Percentiles rank a stretch among this genome's conserved stretches.
phyloP scores from a whole-genome alignment of 2,797 vertebrate genomes.

The Danio albolineatus region DNA sequence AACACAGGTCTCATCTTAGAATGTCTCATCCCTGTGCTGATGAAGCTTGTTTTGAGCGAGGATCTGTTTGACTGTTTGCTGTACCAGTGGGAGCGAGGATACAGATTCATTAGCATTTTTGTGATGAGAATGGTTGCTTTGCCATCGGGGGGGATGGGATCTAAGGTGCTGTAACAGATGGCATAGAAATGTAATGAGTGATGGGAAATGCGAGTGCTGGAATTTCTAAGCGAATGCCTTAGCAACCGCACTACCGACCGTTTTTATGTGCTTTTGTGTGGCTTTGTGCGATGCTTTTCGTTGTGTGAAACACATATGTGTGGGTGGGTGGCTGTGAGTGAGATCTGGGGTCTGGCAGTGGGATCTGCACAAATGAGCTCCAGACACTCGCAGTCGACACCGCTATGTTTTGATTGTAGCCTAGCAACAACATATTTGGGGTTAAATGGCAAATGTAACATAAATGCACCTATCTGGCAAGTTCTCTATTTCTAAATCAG shows the following conservation, averaged over 20 bases:
- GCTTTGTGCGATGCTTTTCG: slow-evolving; percentile 25
- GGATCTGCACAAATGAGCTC: slow-evolving; percentile 48
- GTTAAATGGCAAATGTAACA: slow-evolving; percentile 57
- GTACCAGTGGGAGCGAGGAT: slow-evolving; percentile 57
- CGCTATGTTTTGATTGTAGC: slow-evolving; percentile 54
- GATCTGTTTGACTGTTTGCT: slow-evolving; percentile 60
- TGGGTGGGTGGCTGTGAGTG: slow-evolving; percentile 36
- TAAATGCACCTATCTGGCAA: slow-evolving; percentile 51
- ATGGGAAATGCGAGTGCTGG: slow-evolving; percentile 52
- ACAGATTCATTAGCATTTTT: slow-evolving; percentile 61
- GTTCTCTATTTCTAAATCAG: slow-evolving; percentile 44
- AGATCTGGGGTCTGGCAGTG: slow-evolving; percentile 34
- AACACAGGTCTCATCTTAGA: slow-evolving; percentile 72
- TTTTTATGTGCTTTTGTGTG: slow-evolving; percentile 32
- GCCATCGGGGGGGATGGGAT: slow-evolving; percentile 57
- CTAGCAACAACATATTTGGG: slow-evolving; percentile 60
- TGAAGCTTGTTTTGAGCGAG: slow-evolving; percentile 63
- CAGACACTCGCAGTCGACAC: slow-evolving; percentile 41
- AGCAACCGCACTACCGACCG: slow-evolving; percentile 39
- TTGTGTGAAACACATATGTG: slow-evolving; percentile 46
- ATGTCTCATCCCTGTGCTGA: slow-evolving; percentile 66
- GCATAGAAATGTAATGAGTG: slow-evolving; percentile 64
- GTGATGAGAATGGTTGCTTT: slow-evolving; percentile 59
- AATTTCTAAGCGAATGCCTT: slow-evolving; percentile 49
- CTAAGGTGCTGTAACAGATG: slow-evolving; percentile 68